Evolutionary conservation across 2,888 invertebrate genomes (phyloP), one percentile per base, ranked within the genome.

Genomic region (Syrphus vitripennis): DNA sequence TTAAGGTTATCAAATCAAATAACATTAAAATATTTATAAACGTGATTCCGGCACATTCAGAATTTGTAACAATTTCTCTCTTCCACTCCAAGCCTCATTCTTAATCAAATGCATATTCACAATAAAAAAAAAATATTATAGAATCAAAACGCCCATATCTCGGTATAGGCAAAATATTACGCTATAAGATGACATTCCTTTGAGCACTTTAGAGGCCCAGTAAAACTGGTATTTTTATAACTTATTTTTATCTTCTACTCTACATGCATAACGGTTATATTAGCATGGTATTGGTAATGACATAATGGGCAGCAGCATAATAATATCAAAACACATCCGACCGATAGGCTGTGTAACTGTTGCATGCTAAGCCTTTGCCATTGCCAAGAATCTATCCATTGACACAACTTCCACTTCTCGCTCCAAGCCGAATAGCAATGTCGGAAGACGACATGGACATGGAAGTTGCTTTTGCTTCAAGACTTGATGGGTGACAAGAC

Each of bases 291-390:
- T 57, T 69, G 48, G 63, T 84, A 77, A 72, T 84, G 86, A 86
- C 77, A 82, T 86, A 86, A 86, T 78, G 14, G 12, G 72, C 34
- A 76, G 34, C 82, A 86, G n/a, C n/a, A n/a, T n/a, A n/a, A n/a
- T 86, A 86, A 82, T 70, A 82, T 69, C 67, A 77, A 77, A 42
- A 50, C 76, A 74, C 77, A 74, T 70, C 69, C 74, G 63, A 74
- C 57, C 19, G 59, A 65, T 40, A 71, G 69, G 74, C 69, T 63
- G 69, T 81, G 82, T 86, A 86, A 86, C 86, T 74, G 86, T 86
- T 86, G 86, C 77, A 86, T 57, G 63, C 72, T 70, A 34, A n/a
- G n/a, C n/a, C n/a, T n/a, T n/a, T n/a, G n/a, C 82, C 69, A 81
- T 81, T 81, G 45, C 21, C 63, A 70, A 29, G 29, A 50, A 59